phyloP scores from a whole-genome alignment of 2,888 invertebrate genomes.

The Sarcophaga rosellei region DNA sequence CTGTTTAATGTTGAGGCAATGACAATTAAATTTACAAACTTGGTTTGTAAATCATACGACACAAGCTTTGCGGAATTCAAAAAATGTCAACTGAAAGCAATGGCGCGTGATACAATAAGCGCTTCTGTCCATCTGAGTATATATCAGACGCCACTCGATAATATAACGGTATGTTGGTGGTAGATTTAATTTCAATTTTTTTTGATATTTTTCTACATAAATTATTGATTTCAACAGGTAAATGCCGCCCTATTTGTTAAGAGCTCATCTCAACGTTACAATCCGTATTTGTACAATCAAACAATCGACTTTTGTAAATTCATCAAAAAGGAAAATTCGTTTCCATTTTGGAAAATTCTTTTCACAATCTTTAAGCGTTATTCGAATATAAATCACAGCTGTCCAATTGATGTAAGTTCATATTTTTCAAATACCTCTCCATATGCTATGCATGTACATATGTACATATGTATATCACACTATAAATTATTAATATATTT shows the following conservation, averaged over 20 bases:
- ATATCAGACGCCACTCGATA: background rate
- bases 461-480: too few species aligned
- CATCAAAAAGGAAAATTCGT: background rate
- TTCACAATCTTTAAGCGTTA: background rate
- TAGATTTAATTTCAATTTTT: too few species aligned
- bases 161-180: background rate
- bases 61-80: background rate
- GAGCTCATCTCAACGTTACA: background rate
- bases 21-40: too few species aligned
- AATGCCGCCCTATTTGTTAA: background rate
- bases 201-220: too few species aligned
- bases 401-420: constrained; percentile 7
- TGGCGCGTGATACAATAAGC: background rate
- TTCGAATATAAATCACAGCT: background rate
- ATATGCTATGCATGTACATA: too few species aligned
- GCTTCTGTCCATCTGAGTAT: background rate
- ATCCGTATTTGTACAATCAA: background rate
- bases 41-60: background rate
- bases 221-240: too few species aligned
- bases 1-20: too few species aligned
- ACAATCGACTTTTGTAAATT: constrained; percentile 12
- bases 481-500: too few species aligned
- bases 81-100: background rate
- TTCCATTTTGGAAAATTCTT: constrained; percentile 3
- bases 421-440: too few species aligned